Conservation (phyloP, 2,888 invertebrate genomes). For the Cryptocheilus praepositus region DNA sequence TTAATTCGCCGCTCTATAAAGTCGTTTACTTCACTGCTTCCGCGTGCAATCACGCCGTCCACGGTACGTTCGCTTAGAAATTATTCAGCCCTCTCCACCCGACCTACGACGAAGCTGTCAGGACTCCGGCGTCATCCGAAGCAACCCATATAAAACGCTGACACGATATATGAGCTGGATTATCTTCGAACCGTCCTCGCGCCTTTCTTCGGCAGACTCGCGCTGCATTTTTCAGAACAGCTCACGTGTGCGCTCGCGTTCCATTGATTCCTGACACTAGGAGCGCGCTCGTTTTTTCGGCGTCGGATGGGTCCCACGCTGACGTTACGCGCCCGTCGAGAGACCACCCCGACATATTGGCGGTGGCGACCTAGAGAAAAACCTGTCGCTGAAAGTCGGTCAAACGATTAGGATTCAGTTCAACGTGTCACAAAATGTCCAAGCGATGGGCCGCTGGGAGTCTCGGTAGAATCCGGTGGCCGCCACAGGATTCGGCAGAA, state of each 20-base stretch:
- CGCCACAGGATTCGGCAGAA: too few species aligned
- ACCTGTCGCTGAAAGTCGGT: constrained; percentile 18
- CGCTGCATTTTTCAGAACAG: constrained; percentile 8
- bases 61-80: too few species aligned
- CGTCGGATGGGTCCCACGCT: constrained; percentile 12
- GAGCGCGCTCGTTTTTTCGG: constrained; percentile 14
- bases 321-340: constrained; percentile 26
- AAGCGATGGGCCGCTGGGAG: neutral
- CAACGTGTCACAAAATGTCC: constrained; percentile 23
- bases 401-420: constrained; percentile 28
- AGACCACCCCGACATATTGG: neutral
- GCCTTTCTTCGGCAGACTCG: neutral
- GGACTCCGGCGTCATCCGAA: too few species aligned
- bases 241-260: constrained; percentile 19
- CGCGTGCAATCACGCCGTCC: too few species aligned
- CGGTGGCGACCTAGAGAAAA: neutral
- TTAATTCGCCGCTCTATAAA: too few species aligned
- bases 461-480: neutral
- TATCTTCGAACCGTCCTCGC: neutral
- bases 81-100: too few species aligned
- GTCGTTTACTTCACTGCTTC: too few species aligned
- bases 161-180: too few species aligned
- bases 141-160: too few species aligned
- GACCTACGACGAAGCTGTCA: too few species aligned
- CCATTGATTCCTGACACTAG: constrained; percentile 32